A percentile compares a stretch with the other conserved stretches of the same genome.
These are phyloP conservation scores for Macquaria ambigua DNA, from an alignment of 2,113 vertebrate species.

Conservation along the genomic window DNA sequence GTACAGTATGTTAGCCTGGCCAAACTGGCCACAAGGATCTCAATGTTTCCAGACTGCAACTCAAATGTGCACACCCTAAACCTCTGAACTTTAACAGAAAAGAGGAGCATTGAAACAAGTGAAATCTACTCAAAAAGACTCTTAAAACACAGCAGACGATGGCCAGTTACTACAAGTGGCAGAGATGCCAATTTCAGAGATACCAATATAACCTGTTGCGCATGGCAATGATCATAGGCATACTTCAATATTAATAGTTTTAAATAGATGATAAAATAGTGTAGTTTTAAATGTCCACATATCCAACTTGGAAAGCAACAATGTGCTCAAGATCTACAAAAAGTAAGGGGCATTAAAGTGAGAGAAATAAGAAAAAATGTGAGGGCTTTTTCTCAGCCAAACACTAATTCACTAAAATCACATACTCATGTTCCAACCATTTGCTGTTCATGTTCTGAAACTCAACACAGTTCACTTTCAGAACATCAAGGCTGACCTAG, in stretches of 20 bases:
- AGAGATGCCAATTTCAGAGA: not conserved
- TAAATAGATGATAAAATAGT: not conserved
- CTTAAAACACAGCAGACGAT: not conserved
- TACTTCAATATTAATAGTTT: not conserved
- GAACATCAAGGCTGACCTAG: not conserved
- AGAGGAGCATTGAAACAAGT: not conserved
- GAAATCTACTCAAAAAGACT: not conserved
- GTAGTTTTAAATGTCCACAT: not conserved
- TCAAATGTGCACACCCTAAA: not conserved
- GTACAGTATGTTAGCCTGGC: not conserved
- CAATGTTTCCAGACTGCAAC: not conserved
- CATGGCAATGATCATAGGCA: not conserved
- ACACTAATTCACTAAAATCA: not conserved
- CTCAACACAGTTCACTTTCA: not conserved
- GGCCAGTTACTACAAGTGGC: not conserved
- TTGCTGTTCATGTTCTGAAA: not conserved
- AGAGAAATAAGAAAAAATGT: not conserved
- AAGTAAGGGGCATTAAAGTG: not conserved
- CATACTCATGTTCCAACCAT: not conserved
- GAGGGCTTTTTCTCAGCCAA: not conserved
- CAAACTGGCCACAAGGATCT: not conserved
- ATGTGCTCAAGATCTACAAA: not conserved
- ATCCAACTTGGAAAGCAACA: not conserved
- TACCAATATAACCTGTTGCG: not conserved
- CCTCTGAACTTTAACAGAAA: not conserved